phyloP scores from a whole-genome alignment of 2,113 vertebrate species.

The Phrynosoma blainvillii region DNA sequence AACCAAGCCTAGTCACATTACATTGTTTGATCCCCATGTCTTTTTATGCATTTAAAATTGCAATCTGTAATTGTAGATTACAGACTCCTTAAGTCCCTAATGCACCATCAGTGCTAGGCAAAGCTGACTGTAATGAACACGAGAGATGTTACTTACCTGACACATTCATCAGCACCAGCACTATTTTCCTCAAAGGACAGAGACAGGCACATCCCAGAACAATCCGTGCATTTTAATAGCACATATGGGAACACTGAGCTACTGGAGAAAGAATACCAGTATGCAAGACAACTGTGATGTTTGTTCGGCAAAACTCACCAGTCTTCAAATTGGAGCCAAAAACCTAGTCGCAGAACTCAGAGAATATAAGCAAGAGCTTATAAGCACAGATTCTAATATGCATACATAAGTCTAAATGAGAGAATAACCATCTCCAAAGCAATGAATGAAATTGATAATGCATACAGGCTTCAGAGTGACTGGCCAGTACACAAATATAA shows the following conservation, averaged over 20 bases:
- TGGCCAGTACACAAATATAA: no score
- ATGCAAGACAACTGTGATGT: background rate
- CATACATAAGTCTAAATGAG: background rate
- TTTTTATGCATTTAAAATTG: background rate
- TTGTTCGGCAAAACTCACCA: fast-evolving
- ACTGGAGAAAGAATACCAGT: background rate
- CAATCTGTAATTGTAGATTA: background rate
- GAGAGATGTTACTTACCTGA: background rate
- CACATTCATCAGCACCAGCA: background rate
- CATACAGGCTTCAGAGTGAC: background rate
- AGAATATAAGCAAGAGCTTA: background rate
- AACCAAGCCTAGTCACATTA: background rate
- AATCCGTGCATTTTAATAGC: background rate
- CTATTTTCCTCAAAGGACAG: background rate
- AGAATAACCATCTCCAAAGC: background rate
- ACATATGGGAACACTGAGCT: background rate
- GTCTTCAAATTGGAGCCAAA: fast-evolving
- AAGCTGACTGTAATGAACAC: background rate
- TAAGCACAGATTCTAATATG: background rate
- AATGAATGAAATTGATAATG: no score
- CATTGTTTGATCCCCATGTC: background rate
- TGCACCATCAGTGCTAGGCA: background rate
- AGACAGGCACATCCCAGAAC: no score
- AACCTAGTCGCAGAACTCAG: background rate
- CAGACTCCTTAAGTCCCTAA: background rate